Evolutionary conservation across 2,113 vertebrate species (phyloP), one percentile per base, ranked within the genome.

Genomic region (Isurus oxyrinchus): DNA sequence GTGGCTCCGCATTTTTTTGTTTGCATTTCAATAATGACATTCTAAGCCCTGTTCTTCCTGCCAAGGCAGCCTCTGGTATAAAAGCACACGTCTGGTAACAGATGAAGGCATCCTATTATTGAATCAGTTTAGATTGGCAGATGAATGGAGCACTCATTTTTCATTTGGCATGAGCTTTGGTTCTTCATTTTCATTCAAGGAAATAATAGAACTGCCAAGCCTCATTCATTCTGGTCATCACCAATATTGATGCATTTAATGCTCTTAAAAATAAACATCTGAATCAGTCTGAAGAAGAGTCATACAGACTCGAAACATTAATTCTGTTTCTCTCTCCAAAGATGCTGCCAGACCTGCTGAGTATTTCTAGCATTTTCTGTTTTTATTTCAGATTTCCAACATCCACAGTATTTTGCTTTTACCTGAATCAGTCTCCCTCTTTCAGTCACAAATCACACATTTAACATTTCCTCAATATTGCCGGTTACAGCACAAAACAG

Each of bases 101-200:
- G 81, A 84, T 44, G 81, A 84, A 84, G 40, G 81, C 81, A 84
- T 84, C 81, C 81, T 84, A 44, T 44, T 19, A 84, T 84, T 21
- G 81, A 84, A 84, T 84, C 81, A 84, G 81, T 84, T 84, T 84
- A 44, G 81, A 84, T 84, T 49, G 81, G 81, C 81, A 84, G 81
- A 84, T 84, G 81, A 84, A 84, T 44, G 81, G 40, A 84, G 81
- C 40, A n/a, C 81, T 49, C 16, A 49, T 84, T 84, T 84, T 49
- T 19, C 81, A 84, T 84, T 84, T 84, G 81, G 81, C 81, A 84
- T 23, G 40, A 44, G 81, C 40, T 84, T 49, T n/a, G 1, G 40
- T 21, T 84, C 81, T 21, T 44, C 81, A 84, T 84, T 49, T 84
- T 84, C 81, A 84, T 84, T 84, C 81, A 84, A 84, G 81, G 40